Evolutionary conservation across 2,113 vertebrate species (phyloP).

Genomic region (Naja naja): DNA sequence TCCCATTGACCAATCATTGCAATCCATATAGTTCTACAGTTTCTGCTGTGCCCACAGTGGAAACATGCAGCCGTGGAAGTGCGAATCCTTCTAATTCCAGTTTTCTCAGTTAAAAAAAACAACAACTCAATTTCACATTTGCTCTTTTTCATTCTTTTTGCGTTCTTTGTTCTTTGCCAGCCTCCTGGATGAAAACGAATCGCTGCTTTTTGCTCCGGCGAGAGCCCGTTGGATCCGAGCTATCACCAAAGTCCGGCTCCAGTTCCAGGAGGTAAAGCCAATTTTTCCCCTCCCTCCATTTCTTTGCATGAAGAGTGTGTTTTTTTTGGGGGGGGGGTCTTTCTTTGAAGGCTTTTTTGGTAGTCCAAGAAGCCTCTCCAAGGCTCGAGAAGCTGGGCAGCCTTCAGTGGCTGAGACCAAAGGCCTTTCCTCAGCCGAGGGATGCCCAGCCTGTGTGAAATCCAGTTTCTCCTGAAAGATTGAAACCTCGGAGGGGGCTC

Average conservation of each 20-base stretch:
- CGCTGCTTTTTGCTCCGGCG: conserved; percentile 80
- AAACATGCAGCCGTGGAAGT: background rate
- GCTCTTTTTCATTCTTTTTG: background rate
- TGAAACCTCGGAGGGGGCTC: background rate
- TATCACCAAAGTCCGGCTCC: conserved; percentile 91
- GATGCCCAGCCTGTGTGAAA: background rate
- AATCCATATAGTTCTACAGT: background rate
- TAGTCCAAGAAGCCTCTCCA: too few species aligned
- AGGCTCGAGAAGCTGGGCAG: background rate
- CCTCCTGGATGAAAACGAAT: conserved; percentile 64
- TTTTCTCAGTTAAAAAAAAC: background rate
- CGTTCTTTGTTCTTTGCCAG: conserved; percentile 59
- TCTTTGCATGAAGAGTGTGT: background rate
- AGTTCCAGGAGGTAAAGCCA: conserved; percentile 87
- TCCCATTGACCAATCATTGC: background rate
- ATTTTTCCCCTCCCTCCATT: rapidly evolving
- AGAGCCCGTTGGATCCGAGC: conserved; percentile 90
- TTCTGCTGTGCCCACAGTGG: background rate
- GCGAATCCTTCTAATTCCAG: background rate
- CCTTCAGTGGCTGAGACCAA: background rate
- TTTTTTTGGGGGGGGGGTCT: background rate
- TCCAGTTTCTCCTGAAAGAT: background rate
- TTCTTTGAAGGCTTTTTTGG: background rate
- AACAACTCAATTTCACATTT: background rate
- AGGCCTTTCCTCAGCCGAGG: background rate